These are phyloP conservation scores for Achlya flavicornis DNA, from an alignment of 2,888 invertebrate species.

Conservation along the genomic window DNA sequence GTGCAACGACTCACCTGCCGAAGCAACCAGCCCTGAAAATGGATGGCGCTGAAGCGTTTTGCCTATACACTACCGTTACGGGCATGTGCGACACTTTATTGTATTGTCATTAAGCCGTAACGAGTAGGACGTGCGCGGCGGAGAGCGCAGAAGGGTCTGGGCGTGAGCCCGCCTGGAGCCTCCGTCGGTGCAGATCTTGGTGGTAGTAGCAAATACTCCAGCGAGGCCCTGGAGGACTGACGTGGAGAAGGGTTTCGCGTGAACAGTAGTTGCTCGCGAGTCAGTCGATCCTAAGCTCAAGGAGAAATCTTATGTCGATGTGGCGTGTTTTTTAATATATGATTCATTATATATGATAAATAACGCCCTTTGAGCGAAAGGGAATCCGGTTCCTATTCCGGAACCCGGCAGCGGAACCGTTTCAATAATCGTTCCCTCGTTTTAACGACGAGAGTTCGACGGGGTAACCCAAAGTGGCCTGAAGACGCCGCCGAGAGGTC, in stretches of 20 bases:
- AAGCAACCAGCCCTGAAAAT: conserved; percentile 87
- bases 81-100: too few relatives aligned
- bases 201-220: conserved; percentile 89
- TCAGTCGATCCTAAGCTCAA: conserved; percentile 84
- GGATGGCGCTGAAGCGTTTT: conserved; percentile 84
- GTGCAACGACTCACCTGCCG: conserved; percentile 85
- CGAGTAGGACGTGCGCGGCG: conserved; percentile 65
- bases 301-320: conserved; percentile 17
- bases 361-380: too few relatives aligned
- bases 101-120: too few relatives aligned
- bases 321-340: too few relatives aligned
- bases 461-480: conserved; percentile 74
- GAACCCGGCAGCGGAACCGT: conserved; percentile 84
- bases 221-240: conserved; percentile 85
- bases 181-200: conserved; percentile 85
- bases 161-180: conserved; percentile 78
- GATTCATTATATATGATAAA: too few relatives aligned
- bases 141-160: conserved; percentile 85
- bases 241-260: conserved; percentile 81
- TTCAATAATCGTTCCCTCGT: conserved; percentile 68
- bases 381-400: conserved; percentile 65
- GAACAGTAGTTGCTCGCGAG: conserved; percentile 83
- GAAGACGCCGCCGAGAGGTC: conserved; percentile 83
- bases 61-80: conserved; percentile 69
- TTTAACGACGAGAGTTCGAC: conserved; percentile 29